Conservation (phyloP, 2,888 invertebrate species). For the Drosophila mulleri region DNA sequence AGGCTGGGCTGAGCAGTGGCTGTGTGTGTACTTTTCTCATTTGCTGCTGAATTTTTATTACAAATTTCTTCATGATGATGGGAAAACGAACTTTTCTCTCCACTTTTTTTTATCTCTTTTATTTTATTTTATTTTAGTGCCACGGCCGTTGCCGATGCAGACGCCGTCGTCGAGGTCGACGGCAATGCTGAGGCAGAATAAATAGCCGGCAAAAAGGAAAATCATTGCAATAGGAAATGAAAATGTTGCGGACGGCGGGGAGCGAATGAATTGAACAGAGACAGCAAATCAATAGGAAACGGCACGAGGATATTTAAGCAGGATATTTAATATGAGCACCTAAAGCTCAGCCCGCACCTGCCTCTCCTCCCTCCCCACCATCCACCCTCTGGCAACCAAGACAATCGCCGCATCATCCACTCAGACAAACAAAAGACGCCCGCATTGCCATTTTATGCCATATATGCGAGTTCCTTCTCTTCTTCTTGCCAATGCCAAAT, state of each 20-base stretch:
- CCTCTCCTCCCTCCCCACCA: too few species aligned
- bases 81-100: constrained; percentile 39
- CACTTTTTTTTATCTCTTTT: neutral
- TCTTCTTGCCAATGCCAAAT: constrained; percentile 14
- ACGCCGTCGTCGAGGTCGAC: constrained; percentile 11
- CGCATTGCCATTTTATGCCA: constrained; percentile 14
- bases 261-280: constrained; percentile 28
- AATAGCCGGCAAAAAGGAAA: constrained; percentile 66
- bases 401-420: neutral
- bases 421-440: constrained; percentile 9
- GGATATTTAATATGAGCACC: constrained; percentile 75
- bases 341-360: constrained; percentile 5
- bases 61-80: constrained; percentile 76
- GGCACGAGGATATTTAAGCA: constrained; percentile 72
- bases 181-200: constrained; percentile 56
- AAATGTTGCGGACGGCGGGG: constrained; percentile 61
- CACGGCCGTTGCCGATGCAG: constrained; percentile 5
- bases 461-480: constrained; percentile 5
- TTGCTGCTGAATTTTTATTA: constrained; percentile 81
- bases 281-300: constrained; percentile 67
- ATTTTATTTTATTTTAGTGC: constrained; percentile 12
- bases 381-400: neutral
- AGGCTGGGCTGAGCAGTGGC: neutral
- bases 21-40: constrained; percentile 69
- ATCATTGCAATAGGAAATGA: constrained; percentile 82